Evolutionary conservation across 2,888 invertebrate genomes (phyloP).

Genomic region (Caenorhabditis zanzibari): DNA sequence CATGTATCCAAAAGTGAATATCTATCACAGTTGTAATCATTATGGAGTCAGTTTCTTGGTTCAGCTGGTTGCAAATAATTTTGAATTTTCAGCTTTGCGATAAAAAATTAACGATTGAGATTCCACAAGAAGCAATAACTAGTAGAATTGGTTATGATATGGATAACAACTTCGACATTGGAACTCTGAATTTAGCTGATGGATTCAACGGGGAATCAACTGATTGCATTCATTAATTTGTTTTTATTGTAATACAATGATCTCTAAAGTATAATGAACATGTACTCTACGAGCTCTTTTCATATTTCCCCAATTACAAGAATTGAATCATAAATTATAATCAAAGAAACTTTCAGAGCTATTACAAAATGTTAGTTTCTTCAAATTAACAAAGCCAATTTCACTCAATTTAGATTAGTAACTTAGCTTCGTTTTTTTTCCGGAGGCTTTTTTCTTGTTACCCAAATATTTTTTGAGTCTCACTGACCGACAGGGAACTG

Average conservation of each 20-base stretch:
- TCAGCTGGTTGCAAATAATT: not conserved
- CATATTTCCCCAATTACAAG: not conserved
- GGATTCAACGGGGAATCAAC: conserved; percentile 54
- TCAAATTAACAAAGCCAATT: not conserved
- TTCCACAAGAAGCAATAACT: conserved; percentile 20
- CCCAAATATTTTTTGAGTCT: not conserved
- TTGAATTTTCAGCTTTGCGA: conserved; percentile 45
- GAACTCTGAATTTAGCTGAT: conserved; percentile 52
- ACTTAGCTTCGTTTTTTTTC: not conserved
- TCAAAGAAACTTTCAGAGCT: not conserved
- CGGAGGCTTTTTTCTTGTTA: not conserved
- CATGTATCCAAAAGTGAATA: conserved; percentile 61
- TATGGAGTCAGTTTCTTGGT: conserved; percentile 33
- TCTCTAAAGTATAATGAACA: conserved; percentile 22
- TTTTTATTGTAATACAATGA: conserved; percentile 9
- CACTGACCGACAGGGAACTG: not conserved
- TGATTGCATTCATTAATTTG: conserved; percentile 54
- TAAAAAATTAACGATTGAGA: conserved; percentile 48
- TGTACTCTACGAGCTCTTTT: not conserved
- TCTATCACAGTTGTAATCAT: conserved; percentile 62
- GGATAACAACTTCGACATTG: conserved; percentile 46
- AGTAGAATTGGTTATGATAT: conserved; percentile 1
- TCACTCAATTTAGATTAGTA: not conserved
- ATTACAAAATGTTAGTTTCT: not conserved
- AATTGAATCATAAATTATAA: not conserved